These are phyloP conservation scores for Anguilla marmorata DNA, from an alignment of 2,797 vertebrate genomes.

Conservation along the genomic window DNA sequence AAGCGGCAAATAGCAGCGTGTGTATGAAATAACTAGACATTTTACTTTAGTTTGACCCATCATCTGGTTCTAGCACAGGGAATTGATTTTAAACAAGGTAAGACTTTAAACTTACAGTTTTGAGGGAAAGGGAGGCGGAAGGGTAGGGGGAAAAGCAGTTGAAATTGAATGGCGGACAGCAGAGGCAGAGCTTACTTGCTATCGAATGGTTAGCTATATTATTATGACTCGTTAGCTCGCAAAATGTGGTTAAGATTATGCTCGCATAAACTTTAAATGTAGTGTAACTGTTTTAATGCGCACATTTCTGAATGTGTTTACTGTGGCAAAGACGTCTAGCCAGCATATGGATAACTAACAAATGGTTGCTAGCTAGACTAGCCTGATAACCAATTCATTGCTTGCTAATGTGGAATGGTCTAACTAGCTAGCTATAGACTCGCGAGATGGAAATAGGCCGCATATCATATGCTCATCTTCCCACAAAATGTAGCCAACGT, in stretches of 20 bases:
- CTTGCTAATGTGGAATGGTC: background rate
- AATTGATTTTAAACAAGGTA: slow-evolving; percentile 30
- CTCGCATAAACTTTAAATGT: background rate
- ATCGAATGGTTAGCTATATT: background rate
- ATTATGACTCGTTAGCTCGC: background rate
- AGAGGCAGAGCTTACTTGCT: slow-evolving; percentile 26
- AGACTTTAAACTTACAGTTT: background rate
- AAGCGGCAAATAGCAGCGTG: background rate
- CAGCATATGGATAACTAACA: background rate
- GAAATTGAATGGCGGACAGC: slow-evolving; percentile 30
- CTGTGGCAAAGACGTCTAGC: background rate
- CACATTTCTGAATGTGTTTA: background rate
- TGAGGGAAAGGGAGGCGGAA: slow-evolving; percentile 11
- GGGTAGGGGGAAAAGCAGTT: background rate
- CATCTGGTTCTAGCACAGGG: background rate
- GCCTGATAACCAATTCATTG: background rate
- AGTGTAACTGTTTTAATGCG: background rate
- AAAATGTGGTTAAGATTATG: background rate
- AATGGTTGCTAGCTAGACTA: slow-evolving; percentile 7
- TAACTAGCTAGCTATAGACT: background rate
- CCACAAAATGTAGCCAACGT: background rate
- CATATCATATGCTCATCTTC: background rate
- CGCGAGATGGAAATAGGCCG: background rate
- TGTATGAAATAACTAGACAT: slow-evolving; percentile 8
- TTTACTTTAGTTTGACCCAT: background rate